Base-by-base conservation (phyloP, 2,797 vertebrate genomes). In the Sebastes matsubarae region DNA sequence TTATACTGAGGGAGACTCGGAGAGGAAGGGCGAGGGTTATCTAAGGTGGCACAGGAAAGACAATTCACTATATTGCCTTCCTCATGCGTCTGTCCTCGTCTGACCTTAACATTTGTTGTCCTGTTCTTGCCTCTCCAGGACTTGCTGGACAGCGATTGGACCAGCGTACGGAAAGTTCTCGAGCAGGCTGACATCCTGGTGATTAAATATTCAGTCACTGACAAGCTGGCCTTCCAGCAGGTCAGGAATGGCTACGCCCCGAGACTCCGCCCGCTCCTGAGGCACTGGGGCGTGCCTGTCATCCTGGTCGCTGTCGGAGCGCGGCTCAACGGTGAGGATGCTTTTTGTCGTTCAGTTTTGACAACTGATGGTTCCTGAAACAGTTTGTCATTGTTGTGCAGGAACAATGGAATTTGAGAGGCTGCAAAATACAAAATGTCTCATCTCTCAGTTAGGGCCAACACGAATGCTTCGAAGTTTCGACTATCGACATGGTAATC, bases 191-290 rank as follows among this genome's bases (percentile, higher is more conserved):
- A 99, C 95, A 97, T 99, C 81, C 94, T 99, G 89, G 97, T 99
- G 90, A 97, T 99, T 87, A 99, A 99, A 91, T 99, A 99, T 87
- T 97, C 97, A 0, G 97, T 99, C 81, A 98, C 97, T 9, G 97
- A 99, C 94, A 99, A 98, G 93, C 87, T 96, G 90, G 96, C 96
- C 13, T 99, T 99, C 93, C 97, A 99, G 85, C 97, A 98, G 90
- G 93, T 99, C 76, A 96, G 97, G 85, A 97, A 98, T 5, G 96
- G 93, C 88, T 98, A 98, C 46, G 95, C 96, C 60, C 97, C 97
- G 0, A 95, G 97, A 91, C 96, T 99, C 71, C 97, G 98, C 86
- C 97, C 97, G 24, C 95, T 97, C 63, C 91, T 98, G 83, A 96
- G 94, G 74, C 96, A 96, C 88, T 96, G 95, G 92, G 96, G 97